These are phyloP conservation scores for Elmis aenea DNA, from an alignment of 2,888 invertebrate genomes.

Conservation along the genomic window DNA sequence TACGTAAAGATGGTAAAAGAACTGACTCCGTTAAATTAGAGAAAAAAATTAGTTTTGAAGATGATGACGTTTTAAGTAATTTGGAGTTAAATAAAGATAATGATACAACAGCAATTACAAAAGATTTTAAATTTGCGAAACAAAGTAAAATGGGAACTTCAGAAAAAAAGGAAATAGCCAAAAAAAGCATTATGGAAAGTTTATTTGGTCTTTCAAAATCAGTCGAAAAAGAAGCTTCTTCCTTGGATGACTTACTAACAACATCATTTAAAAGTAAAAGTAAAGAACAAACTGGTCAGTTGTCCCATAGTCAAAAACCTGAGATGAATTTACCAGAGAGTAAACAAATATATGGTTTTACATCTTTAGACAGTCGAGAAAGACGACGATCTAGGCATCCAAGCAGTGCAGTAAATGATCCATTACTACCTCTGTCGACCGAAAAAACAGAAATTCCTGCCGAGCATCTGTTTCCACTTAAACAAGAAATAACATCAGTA, in stretches of 20 bases:
- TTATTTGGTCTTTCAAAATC: constrained; percentile 32
- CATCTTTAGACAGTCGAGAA: constrained; percentile 27
- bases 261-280: constrained; percentile 24
- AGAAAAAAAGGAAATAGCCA: constrained; percentile 23
- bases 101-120: too few species aligned
- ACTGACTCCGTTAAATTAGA: constrained; percentile 10
- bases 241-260: constrained; percentile 39
- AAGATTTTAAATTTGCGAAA: constrained; percentile 4
- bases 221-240: constrained; percentile 30
- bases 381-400: constrained; percentile 33
- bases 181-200: constrained; percentile 38
- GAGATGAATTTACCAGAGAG: constrained; percentile 9
- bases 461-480: too few species aligned
- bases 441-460: constrained; percentile 39
- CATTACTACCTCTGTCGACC: constrained; percentile 49
- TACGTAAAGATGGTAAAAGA: constrained; percentile 10
- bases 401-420: constrained; percentile 49
- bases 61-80: constrained; percentile 37
- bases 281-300: background rate
- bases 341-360: background rate
- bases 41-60: constrained; percentile 37
- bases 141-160: constrained; percentile 7
- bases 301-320: background rate
- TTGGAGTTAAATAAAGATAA: constrained; percentile 28
- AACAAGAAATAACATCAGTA: constrained; percentile 4